These are phyloP conservation scores for Megalops cyprinoides DNA, from an alignment of 2,797 vertebrate species.

Conservation along the genomic window DNA sequence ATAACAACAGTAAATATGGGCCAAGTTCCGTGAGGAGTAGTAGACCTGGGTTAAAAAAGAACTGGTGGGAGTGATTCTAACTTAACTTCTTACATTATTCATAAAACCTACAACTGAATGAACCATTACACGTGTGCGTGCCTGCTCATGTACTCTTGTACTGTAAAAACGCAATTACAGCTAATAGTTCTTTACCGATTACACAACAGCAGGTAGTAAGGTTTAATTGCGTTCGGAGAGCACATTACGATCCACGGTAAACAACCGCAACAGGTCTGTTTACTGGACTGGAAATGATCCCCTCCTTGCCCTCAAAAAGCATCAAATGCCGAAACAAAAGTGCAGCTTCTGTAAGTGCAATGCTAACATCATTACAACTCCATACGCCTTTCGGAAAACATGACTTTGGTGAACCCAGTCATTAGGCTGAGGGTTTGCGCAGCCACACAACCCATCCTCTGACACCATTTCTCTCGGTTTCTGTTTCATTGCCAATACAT, in stretches of 20 bases:
- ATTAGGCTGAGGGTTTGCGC: not conserved
- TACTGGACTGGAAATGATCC: slow-evolving; percentile 4
- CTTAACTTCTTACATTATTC: not conserved
- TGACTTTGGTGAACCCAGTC: not conserved
- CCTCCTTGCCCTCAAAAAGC: not conserved
- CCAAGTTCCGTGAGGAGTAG: not conserved
- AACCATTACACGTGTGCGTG: not conserved
- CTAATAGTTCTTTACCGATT: not conserved
- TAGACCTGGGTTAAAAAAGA: not conserved
- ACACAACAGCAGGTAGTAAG: not conserved
- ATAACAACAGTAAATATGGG: not conserved
- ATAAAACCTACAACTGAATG: not conserved
- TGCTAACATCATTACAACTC: not conserved
- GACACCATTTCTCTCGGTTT: not conserved
- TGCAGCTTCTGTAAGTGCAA: not conserved
- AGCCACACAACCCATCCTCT: not conserved
- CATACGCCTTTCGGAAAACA: not conserved
- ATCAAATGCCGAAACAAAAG: not conserved
- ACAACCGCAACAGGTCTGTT: not conserved
- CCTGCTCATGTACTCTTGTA: not conserved
- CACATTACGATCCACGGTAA: not conserved
- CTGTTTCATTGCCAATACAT: not conserved
- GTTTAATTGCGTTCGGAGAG: slow-evolving; percentile 13
- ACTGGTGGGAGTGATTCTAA: not conserved
- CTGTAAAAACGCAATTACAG: not conserved